A percentile compares a stretch with the other conserved stretches of the same genome.
Conservation (phyloP, 2,113 vertebrate genomes). For the Psophia crepitans region DNA sequence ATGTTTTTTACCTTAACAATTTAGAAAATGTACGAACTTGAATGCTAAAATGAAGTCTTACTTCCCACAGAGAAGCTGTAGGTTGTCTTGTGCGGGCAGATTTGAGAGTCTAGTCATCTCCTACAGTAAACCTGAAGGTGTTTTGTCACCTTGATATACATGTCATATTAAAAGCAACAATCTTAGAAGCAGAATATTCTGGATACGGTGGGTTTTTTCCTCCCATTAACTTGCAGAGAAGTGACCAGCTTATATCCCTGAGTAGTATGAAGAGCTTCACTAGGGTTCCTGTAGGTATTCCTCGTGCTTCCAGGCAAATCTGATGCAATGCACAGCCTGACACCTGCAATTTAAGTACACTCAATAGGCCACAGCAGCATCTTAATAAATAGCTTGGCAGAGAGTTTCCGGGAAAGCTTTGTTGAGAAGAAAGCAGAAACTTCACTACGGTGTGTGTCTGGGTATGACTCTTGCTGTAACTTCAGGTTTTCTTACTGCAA, state of each 20-base stretch:
- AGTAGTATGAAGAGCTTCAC: neutral
- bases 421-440: neutral
- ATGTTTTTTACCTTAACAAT: neutral
- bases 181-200: neutral
- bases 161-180: neutral
- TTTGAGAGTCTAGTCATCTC: neutral
- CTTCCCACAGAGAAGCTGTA: neutral
- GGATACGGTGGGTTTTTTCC: neutral
- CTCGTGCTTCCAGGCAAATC: neutral
- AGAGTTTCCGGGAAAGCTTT: neutral
- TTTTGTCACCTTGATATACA: neutral
- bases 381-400: constrained; percentile 6
- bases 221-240: neutral
- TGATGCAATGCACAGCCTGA: neutral
- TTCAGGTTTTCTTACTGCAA: neutral
- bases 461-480: neutral
- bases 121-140: neutral
- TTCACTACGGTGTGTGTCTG: neutral
- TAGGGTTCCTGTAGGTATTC: neutral
- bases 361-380: neutral
- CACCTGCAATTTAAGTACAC: constrained; percentile 29
- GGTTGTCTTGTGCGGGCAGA: neutral
- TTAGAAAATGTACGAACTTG: neutral
- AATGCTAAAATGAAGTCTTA: neutral
- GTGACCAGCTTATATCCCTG: neutral